A percentile compares a stretch with the other conserved stretches of the same genome.
These are phyloP conservation scores for Dicentrarchus labrax DNA, from an alignment of 2,113 vertebrate species.

Conservation along the genomic window DNA sequence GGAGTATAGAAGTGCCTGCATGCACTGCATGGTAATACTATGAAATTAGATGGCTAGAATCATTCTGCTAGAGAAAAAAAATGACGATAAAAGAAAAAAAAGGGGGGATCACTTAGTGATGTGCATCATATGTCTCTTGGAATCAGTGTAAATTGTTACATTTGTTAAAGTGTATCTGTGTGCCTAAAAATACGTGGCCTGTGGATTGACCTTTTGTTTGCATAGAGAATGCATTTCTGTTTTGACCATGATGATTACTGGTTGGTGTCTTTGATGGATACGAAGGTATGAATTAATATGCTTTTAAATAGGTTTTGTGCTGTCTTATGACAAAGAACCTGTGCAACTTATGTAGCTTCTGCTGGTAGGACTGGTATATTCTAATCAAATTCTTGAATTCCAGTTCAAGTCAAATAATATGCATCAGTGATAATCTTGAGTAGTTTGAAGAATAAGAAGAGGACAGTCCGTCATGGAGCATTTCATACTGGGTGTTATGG, in stretches of 20 bases:
- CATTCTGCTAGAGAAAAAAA: too few relatives aligned
- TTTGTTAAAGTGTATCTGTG: not conserved
- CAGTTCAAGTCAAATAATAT: slow-evolving; percentile 10
- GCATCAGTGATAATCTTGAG: not conserved
- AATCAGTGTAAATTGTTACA: not conserved
- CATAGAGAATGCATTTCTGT: not conserved
- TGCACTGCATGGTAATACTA: too few relatives aligned
- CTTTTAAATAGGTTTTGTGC: not conserved
- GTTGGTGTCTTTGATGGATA: not conserved
- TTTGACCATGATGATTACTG: not conserved
- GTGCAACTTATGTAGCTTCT: not conserved
- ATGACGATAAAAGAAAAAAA: not conserved
- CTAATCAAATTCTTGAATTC: not conserved
- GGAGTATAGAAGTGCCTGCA: too few relatives aligned
- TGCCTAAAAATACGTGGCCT: not conserved
- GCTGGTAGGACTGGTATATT: not conserved
- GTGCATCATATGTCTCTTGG: not conserved
- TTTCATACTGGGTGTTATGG: slow-evolving; percentile 1
- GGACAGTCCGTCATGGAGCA: slow-evolving; percentile 14
- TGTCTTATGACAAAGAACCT: not conserved
- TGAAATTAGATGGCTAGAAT: too few relatives aligned
- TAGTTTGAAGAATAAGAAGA: not conserved
- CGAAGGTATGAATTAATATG: not conserved
- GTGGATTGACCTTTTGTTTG: not conserved
- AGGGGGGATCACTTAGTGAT: not conserved